These are phyloP conservation scores for Spodoptera litura DNA, from an alignment of 1,140 invertebrate genomes.

Conservation along the genomic window DNA sequence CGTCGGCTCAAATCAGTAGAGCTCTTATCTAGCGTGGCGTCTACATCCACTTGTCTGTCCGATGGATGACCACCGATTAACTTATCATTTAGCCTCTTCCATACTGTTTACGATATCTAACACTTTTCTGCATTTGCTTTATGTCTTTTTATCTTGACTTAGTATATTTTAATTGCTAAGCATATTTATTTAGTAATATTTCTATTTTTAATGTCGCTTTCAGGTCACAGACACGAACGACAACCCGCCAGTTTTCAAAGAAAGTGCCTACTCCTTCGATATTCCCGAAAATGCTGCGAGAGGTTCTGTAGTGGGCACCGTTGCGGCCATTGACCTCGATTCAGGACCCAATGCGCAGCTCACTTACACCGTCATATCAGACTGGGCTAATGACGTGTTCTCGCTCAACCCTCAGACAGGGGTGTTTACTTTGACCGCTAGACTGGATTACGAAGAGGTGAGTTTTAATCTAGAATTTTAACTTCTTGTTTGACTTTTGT, in stretches of 20 bases:
- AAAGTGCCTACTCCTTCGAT: conserved; percentile 95
- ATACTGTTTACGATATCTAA: conserved; percentile 38
- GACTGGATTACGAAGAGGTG: conserved; percentile 97
- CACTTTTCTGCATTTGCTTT: conserved; percentile 33
- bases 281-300: conserved; percentile 94
- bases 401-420: conserved; percentile 96
- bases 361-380: conserved; percentile 95
- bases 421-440: conserved; percentile 94
- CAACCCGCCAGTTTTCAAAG: conserved; percentile 95
- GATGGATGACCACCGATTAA: conserved; percentile 54
- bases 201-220: conserved; percentile 47
- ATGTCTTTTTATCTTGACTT: conserved; percentile 24
- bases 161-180: too few species aligned
- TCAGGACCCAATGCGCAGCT: conserved; percentile 94
- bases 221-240: conserved; percentile 97
- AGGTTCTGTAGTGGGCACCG: conserved; percentile 92
- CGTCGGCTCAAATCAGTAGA: conserved; percentile 57
- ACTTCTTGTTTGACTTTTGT: not conserved
- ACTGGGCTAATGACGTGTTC: conserved; percentile 98
- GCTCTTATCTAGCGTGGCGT: conserved; percentile 55
- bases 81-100: conserved; percentile 52
- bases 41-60: conserved; percentile 54
- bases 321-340: conserved; percentile 94
- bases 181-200: not conserved
- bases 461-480: conserved; percentile 58